These are phyloP conservation scores for Aspidoscelis tigris DNA, from an alignment of 2,113 vertebrate genomes.

Conservation along the genomic window DNA sequence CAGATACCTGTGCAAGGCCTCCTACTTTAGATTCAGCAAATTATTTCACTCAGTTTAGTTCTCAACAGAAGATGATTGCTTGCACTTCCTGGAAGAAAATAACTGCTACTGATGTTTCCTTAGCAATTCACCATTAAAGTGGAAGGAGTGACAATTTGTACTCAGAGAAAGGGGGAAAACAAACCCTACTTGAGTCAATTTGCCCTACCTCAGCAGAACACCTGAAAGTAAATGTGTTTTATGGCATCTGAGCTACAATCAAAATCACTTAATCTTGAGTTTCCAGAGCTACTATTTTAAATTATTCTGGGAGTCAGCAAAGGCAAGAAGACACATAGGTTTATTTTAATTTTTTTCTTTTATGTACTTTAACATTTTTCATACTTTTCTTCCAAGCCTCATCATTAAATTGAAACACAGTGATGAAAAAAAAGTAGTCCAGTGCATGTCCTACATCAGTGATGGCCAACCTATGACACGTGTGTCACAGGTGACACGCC, in stretches of 20 bases:
- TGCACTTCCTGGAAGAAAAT: neutral
- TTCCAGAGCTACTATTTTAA: neutral
- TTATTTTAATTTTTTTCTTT: neutral
- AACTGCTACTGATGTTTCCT: neutral
- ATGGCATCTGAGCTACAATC: neutral
- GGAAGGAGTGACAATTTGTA: neutral
- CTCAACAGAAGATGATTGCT: neutral
- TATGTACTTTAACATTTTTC: neutral
- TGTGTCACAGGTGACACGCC: too few relatives aligned
- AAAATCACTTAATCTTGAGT: constrained; percentile 3
- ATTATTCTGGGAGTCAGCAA: constrained; percentile 18
- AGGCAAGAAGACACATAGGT: neutral
- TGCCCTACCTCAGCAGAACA: neutral
- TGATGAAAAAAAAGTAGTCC: too few relatives aligned
- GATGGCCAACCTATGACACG: too few relatives aligned
- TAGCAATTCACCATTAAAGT: neutral
- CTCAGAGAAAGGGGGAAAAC: neutral
- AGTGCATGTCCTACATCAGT: too few relatives aligned
- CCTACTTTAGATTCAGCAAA: neutral
- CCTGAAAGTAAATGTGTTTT: neutral
- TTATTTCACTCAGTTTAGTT: neutral
- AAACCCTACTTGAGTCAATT: neutral
- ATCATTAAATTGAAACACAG: too few relatives aligned
- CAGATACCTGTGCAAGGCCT: neutral
- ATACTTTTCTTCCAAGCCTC: too few relatives aligned